Conservation (phyloP, 1,140 invertebrate genomes). For the Philaenus spumarius region DNA sequence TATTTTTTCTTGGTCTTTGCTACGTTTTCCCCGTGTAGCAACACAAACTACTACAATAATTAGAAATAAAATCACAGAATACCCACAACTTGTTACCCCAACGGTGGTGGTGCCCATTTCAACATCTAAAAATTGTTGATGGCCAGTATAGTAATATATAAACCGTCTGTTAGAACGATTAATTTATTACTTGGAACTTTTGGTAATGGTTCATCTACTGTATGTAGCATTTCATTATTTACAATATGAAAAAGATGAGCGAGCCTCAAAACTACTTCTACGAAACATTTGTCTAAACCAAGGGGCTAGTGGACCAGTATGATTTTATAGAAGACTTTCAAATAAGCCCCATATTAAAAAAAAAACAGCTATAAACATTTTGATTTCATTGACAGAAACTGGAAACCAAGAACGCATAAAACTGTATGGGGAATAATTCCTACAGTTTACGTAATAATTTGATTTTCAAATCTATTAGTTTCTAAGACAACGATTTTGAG, state of each 20-base stretch:
- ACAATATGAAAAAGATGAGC: not conserved
- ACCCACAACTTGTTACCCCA: not conserved
- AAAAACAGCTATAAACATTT: not conserved
- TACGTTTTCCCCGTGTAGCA: not conserved
- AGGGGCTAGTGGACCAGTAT: not conserved
- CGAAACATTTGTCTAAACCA: not conserved
- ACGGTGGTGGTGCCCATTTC: not conserved
- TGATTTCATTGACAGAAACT: not conserved
- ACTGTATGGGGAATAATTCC: not conserved
- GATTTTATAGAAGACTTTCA: not conserved
- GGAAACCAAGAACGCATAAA: not conserved
- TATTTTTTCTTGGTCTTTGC: not conserved
- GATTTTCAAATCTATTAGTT: not conserved
- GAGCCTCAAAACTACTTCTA: not conserved
- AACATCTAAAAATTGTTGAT: not conserved
- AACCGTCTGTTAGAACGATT: not conserved
- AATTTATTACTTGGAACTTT: not conserved
- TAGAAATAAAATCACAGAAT: not conserved
- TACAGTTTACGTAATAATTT: not conserved
- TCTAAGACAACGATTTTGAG: not conserved
- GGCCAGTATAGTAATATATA: not conserved
- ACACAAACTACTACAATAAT: not conserved
- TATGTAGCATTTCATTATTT: not conserved
- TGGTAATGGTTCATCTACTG: not conserved
- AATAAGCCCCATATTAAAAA: not conserved